Percentiles rank a stretch among this genome's conserved stretches.
Conservation (phyloP, 2,797 vertebrate genomes). For the Parauchenoglanis ngamensis region DNA sequence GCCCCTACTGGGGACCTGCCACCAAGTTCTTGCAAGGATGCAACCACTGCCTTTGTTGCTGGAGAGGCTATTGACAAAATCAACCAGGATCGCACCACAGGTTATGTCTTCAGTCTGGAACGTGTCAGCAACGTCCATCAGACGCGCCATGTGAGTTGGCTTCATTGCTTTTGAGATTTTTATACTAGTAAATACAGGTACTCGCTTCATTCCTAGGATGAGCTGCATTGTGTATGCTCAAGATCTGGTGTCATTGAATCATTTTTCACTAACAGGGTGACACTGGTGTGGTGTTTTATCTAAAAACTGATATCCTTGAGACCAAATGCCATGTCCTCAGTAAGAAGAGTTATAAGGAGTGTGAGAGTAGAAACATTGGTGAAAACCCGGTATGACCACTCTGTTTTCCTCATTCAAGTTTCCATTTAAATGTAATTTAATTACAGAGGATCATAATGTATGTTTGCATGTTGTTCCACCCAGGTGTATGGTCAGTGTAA, state of each 20-base stretch:
- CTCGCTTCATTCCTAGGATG: neutral
- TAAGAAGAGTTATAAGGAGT: conserved; percentile 63
- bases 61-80: conserved; percentile 67
- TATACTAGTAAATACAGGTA: neutral
- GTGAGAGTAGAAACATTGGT: conserved; percentile 36
- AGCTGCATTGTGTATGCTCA: neutral
- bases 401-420: neutral
- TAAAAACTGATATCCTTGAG: conserved; percentile 74
- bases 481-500: conserved; percentile 79
- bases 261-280: conserved; percentile 42
- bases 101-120: conserved; percentile 69
- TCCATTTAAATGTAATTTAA: neutral
- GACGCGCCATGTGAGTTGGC: conserved; percentile 67
- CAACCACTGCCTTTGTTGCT: conserved; percentile 50
- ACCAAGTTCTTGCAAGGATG: conserved; percentile 65
- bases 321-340: conserved; percentile 74
- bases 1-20: conserved; percentile 60
- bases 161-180: neutral
- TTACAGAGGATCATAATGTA: neutral
- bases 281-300: conserved; percentile 63
- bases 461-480: conserved; percentile 23
- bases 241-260: neutral
- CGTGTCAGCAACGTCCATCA: conserved; percentile 68
- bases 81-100: conserved; percentile 70
- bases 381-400: conserved; percentile 61